Conservation (phyloP, 2,888 invertebrate genomes). For the Atherix ibis region DNA sequence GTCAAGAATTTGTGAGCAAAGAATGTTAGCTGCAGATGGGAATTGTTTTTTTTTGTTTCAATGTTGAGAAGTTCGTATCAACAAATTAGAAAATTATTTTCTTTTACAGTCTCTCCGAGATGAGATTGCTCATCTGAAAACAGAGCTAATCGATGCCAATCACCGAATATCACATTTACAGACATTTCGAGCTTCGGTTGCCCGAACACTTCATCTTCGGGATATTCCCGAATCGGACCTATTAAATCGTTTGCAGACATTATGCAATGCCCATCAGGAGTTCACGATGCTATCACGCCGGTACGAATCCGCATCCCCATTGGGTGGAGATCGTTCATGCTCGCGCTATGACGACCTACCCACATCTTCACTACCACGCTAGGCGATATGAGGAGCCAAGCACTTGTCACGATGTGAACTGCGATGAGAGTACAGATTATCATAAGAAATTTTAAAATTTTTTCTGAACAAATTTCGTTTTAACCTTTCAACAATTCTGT, state of each 20-base stretch:
- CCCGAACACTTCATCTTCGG: slow-evolving; percentile 54
- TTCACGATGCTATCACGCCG: slow-evolving; percentile 69
- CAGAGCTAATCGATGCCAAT: slow-evolving; percentile 55
- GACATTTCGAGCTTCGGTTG: slow-evolving; percentile 59
- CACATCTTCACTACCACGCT: slow-evolving; percentile 18
- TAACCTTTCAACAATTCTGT: slow-evolving; percentile 1
- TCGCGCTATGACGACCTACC: slow-evolving; percentile 23
- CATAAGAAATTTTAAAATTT: slow-evolving; percentile 5
- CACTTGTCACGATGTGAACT: no score
- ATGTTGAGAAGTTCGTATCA: no score
- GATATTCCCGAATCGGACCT: slow-evolving; percentile 62
- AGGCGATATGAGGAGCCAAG: no score
- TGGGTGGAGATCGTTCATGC: slow-evolving; percentile 27
- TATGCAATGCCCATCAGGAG: slow-evolving; percentile 75
- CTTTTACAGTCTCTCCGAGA: slow-evolving; percentile 51
- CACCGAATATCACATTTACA: slow-evolving; percentile 62
- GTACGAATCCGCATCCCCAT: slow-evolving; percentile 38
- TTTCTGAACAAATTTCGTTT: no score
- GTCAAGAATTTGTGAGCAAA: no score
- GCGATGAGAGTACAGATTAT: no score
- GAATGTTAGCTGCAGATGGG: no score
- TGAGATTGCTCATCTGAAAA: slow-evolving; percentile 58
- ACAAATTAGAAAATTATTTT: no score
- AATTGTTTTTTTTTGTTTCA: no score
- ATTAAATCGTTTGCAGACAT: slow-evolving; percentile 60